phyloP scores from a whole-genome alignment of 2,113 vertebrate genomes.

The Isichthys henryi region DNA sequence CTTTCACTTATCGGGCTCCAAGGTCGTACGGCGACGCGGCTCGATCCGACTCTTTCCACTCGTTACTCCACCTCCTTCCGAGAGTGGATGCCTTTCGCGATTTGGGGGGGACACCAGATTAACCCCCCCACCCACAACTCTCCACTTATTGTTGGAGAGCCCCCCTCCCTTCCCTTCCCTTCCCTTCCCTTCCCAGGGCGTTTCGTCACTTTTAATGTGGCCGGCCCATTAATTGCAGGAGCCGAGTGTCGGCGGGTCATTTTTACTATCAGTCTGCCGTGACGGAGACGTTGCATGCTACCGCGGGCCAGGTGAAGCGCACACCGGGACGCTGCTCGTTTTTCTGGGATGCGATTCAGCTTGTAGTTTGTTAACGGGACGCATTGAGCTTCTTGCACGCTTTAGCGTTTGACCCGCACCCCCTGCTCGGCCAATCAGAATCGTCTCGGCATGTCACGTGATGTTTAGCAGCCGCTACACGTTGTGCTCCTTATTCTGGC shows the following conservation, averaged over 20 bases:
- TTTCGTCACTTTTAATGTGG: background rate
- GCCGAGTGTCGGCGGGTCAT: background rate
- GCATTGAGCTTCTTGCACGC: background rate
- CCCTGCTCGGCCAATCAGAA: background rate
- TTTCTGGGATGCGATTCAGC: background rate
- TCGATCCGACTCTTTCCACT: conserved; percentile 19
- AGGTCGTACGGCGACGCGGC: conserved; percentile 42
- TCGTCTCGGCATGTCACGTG: background rate
- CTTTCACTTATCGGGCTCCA: conserved; percentile 34
- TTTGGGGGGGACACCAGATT: background rate
- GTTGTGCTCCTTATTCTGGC: background rate
- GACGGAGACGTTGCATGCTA: background rate
- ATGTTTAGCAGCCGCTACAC: background rate
- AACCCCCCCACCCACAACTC: background rate
- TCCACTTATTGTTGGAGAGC: background rate
- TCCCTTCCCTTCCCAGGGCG: background rate
- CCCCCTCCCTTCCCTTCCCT: no score
- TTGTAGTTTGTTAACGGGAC: background rate
- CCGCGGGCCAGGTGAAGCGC: background rate
- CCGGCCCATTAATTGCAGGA: background rate
- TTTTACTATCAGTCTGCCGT: background rate
- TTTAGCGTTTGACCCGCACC: background rate
- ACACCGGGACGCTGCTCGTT: background rate
- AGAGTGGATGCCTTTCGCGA: background rate
- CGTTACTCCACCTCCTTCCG: background rate